Conservation (phyloP, 2,888 invertebrate genomes). For the Morpho deidamia region DNA sequence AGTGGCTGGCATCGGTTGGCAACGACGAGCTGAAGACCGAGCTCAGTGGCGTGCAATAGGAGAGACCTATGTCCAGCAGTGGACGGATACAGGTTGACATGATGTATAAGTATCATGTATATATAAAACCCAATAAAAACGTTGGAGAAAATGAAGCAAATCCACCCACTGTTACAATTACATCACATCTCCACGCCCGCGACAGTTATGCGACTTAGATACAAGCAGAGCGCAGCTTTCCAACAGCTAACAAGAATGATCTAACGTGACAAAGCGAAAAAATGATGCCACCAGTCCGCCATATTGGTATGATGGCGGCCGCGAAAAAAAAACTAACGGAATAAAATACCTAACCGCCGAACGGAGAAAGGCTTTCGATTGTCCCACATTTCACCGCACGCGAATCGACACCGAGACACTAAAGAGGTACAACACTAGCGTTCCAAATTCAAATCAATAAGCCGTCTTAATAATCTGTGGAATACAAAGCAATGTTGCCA, state of each 20-base stretch:
- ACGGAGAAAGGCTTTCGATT: slow-evolving; percentile 78
- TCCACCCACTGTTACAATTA: slow-evolving; percentile 48
- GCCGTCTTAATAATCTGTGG: slow-evolving; percentile 38
- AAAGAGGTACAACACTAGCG: slow-evolving; percentile 51
- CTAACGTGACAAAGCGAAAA: slow-evolving; percentile 77
- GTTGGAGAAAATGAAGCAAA: slow-evolving; percentile 14
- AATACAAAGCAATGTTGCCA: slow-evolving; percentile 3
- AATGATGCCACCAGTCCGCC: slow-evolving; percentile 69
- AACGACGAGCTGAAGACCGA: too few species aligned
- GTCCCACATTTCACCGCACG: slow-evolving; percentile 74
- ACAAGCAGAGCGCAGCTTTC: slow-evolving; percentile 67
- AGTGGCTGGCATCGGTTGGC: too few species aligned
- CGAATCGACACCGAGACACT: slow-evolving; percentile 54
- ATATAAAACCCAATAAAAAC: neutral
- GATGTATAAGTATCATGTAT: too few species aligned
- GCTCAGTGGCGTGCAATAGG: too few species aligned
- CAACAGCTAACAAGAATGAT: slow-evolving; percentile 72
- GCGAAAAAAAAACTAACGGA: slow-evolving; percentile 78
- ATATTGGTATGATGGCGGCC: slow-evolving; percentile 71
- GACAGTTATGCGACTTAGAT: slow-evolving; percentile 69
- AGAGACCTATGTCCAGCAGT: too few species aligned
- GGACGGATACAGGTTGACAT: too few species aligned
- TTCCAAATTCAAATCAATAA: slow-evolving; percentile 36
- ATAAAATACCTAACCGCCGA: slow-evolving; percentile 73
- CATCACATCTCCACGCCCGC: slow-evolving; percentile 53